These are phyloP conservation scores for Dascillus cervinus DNA, from an alignment of 2,888 invertebrate species.

Conservation along the genomic window DNA sequence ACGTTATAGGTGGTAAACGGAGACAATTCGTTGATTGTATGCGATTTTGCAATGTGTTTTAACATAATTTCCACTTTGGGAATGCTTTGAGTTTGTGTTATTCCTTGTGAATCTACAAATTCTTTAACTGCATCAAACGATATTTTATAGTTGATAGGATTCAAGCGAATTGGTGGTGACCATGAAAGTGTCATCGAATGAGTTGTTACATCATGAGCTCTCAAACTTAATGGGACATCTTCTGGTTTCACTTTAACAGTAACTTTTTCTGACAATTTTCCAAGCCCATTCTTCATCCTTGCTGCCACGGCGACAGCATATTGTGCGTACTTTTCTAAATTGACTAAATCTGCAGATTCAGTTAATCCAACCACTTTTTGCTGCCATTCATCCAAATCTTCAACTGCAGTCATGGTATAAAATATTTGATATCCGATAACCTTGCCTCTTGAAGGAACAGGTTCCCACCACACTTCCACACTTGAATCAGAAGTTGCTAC, in stretches of 20 bases:
- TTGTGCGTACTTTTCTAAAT: conserved; percentile 82
- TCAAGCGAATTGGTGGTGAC: conserved; percentile 82
- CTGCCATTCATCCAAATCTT: conserved; percentile 88
- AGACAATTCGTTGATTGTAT: conserved; percentile 79
- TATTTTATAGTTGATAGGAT: conserved; percentile 83
- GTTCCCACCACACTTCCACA: conserved; percentile 93
- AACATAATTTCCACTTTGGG: conserved; percentile 65
- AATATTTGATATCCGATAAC: conserved; percentile 84
- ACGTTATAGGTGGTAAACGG: conserved; percentile 93
- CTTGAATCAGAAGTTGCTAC: conserved; percentile 92
- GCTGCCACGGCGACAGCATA: conserved; percentile 89
- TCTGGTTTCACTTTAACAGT: conserved; percentile 87
- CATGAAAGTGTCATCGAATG: conserved; percentile 90
- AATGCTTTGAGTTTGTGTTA: conserved; percentile 80
- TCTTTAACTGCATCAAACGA: conserved; percentile 89
- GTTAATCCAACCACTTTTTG: conserved; percentile 78
- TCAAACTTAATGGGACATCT: conserved; percentile 82
- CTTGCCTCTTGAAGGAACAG: conserved; percentile 75
- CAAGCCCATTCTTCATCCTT: conserved; percentile 70
- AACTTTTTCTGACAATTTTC: conserved; percentile 75
- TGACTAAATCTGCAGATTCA: conserved; percentile 82
- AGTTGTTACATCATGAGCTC: conserved; percentile 86
- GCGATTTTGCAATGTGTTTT: conserved; percentile 61
- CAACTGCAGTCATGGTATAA: conserved; percentile 88
- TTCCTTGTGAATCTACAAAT: conserved; percentile 88